Conservation (phyloP, 2,888 invertebrate species). For the Lomographa bimaculata region DNA sequence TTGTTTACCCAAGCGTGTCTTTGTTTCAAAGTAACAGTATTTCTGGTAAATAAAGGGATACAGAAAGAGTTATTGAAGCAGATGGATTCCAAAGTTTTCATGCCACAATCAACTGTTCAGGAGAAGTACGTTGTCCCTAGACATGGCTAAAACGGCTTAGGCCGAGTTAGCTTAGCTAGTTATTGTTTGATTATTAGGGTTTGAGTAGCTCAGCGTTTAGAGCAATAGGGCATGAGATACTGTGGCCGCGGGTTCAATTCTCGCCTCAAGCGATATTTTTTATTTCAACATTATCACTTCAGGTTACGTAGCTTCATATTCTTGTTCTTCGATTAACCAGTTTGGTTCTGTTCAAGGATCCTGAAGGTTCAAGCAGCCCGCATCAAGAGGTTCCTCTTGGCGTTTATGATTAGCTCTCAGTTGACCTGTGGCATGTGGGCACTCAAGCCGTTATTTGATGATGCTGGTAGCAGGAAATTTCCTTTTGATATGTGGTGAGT, state of each 20-base stretch:
- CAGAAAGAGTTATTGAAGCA: conserved; percentile 49
- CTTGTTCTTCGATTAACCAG: no score
- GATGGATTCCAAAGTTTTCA: conserved; percentile 62
- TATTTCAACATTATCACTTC: no score
- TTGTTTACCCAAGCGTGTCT: conserved; percentile 72
- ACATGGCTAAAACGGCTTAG: no score
- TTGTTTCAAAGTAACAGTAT: conserved; percentile 68
- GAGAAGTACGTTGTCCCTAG: conserved; percentile 63
- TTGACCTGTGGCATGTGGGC: conserved; percentile 66
- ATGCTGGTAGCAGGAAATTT: conserved; percentile 60
- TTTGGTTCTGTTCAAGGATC: conserved; percentile 41
- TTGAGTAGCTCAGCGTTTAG: no score
- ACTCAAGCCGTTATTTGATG: conserved; percentile 66
- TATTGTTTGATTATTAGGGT: no score
- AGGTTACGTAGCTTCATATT: background rate
- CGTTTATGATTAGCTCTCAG: conserved; percentile 67
- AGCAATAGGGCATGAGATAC: no score
- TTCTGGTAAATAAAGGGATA: conserved; percentile 54
- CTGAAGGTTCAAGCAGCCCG: conserved; percentile 55
- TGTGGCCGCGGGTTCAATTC: no score
- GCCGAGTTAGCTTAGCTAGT: no score
- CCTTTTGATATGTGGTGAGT: conserved; percentile 77
- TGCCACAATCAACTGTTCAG: conserved; percentile 50
- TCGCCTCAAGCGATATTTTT: no score
- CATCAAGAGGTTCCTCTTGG: conserved; percentile 60